These are phyloP conservation scores for Thryonomys swinderianus DNA, from an alignment of 2,113 vertebrate species.

Conservation along the genomic window DNA sequence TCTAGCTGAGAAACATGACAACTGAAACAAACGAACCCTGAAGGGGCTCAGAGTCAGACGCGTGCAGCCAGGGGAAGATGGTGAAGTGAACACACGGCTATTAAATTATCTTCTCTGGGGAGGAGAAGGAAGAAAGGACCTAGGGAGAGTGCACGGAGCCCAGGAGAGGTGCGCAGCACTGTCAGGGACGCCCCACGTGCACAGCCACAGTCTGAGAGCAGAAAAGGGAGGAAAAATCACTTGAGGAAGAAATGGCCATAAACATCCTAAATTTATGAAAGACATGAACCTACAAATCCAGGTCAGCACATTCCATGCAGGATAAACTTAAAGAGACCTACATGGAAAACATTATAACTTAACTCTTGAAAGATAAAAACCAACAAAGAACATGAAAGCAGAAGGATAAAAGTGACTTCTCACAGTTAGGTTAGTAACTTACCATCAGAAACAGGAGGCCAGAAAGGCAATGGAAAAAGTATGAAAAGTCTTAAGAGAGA, in stretches of 20 bases:
- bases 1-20: not conserved
- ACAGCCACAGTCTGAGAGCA: not conserved
- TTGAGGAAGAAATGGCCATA: not conserved
- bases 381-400: not conserved
- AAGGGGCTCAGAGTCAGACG: not conserved
- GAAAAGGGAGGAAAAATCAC: too few relatives aligned
- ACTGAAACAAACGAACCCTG: too few relatives aligned
- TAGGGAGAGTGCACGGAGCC: not conserved
- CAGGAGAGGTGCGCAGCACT: too few relatives aligned
- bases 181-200: rapidly evolving
- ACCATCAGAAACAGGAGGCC: not conserved
- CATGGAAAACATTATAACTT: not conserved
- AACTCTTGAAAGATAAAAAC: not conserved
- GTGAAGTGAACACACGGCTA: not conserved
- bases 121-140: not conserved
- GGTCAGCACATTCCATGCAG: not conserved
- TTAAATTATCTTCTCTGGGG: not conserved
- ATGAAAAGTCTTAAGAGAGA: too few relatives aligned
- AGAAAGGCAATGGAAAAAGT: too few relatives aligned
- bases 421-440: not conserved
- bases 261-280: not conserved
- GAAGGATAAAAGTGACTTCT: too few relatives aligned
- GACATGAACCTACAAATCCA: not conserved
- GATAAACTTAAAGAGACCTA: not conserved
- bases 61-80: not conserved